phyloP scores from a whole-genome alignment of 1,140 invertebrate genomes.

The Bombus haemorrhoidalis region DNA sequence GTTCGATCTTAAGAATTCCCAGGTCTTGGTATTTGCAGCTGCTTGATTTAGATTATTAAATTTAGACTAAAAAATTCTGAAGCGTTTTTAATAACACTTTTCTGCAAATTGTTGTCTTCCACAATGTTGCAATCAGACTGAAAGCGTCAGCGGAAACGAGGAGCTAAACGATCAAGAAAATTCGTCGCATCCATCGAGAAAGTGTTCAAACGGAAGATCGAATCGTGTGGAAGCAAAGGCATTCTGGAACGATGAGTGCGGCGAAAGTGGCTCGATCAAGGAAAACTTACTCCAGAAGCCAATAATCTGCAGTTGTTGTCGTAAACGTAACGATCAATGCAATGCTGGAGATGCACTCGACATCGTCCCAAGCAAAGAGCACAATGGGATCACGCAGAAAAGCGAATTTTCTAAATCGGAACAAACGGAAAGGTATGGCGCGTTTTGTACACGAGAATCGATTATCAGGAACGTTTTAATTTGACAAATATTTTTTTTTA shows the following conservation, averaged over 20 bases:
- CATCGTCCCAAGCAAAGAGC: conserved; percentile 49
- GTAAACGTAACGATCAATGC: conserved; percentile 53
- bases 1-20: background rate
- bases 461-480: background rate
- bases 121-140: background rate
- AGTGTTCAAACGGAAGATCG: background rate
- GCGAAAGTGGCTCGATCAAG: conserved; percentile 18
- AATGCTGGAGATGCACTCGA: conserved; percentile 56
- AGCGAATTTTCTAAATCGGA: conserved; percentile 24
- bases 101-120: background rate
- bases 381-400: conserved; percentile 41
- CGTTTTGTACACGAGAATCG: background rate
- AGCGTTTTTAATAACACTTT: background rate
- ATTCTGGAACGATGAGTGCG: conserved; percentile 23
- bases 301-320: conserved; percentile 59
- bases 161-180: background rate
- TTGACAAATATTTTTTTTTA: background rate
- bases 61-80: background rate
- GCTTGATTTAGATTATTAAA: background rate
- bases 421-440: conserved; percentile 34
- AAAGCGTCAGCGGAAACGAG: conserved; percentile 12
- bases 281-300: conserved; percentile 39
- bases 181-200: background rate
- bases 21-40: background rate
- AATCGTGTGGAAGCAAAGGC: background rate